Evolutionary conservation across 1,140 invertebrate species (phyloP).

Genomic region (Zaprionus lachaisei): DNA sequence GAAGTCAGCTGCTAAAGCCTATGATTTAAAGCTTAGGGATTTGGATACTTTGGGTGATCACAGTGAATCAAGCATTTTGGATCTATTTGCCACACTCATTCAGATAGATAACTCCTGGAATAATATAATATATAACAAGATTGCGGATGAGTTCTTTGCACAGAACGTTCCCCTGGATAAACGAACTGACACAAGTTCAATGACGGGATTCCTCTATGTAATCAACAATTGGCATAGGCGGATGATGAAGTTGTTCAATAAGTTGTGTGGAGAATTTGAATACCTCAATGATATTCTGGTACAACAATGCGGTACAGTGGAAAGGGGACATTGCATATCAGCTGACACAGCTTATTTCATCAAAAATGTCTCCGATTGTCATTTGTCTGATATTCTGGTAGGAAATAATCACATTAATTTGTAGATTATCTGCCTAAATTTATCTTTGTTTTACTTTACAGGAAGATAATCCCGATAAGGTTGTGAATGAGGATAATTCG

Average conservation of each 20-base stretch:
- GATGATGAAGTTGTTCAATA: conserved; percentile 20
- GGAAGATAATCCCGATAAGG: conserved; percentile 45
- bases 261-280: conserved; percentile 43
- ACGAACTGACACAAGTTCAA: conserved; percentile 36
- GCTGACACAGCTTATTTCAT: conserved; percentile 84
- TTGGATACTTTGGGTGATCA: conserved; percentile 11
- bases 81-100: conserved; percentile 48
- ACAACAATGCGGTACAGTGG: conserved; percentile 38
- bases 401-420: background rate
- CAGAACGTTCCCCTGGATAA: conserved; percentile 48
- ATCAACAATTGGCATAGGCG: conserved; percentile 59
- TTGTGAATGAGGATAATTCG: background rate
- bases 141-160: conserved; percentile 51
- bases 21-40: conserved; percentile 44
- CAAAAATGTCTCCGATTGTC: conserved; percentile 87
- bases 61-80: conserved; percentile 27
- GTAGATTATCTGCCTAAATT: background rate
- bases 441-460: background rate
- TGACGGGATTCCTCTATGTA: conserved; percentile 55
- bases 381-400: conserved; percentile 86
- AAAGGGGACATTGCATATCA: conserved; percentile 19
- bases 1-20: conserved; percentile 34
- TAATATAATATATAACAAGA: conserved; percentile 52
- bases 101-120: conserved; percentile 24
- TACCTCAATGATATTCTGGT: conserved; percentile 41